A percentile compares a stretch with the other conserved stretches of the same genome.
Evolutionary conservation across 2,888 invertebrate species (phyloP).

Genomic region (Ectobius pallidus): DNA sequence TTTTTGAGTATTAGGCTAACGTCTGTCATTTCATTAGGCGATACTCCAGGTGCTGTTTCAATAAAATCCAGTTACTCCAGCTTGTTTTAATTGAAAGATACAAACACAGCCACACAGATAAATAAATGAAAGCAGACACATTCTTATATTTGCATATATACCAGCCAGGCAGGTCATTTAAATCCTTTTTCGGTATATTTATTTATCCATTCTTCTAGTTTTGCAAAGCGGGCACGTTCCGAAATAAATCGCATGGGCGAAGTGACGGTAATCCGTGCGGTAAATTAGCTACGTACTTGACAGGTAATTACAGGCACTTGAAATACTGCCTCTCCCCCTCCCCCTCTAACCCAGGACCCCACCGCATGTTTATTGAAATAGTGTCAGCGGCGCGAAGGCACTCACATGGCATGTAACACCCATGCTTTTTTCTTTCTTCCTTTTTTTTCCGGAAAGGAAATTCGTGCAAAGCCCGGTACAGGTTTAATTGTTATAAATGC

Average conservation of each 20-base stretch:
- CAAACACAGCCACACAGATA: no score
- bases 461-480: no score
- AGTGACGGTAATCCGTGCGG: constrained; percentile 21
- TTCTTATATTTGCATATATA: not conserved
- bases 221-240: not conserved
- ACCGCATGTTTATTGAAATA: constrained; percentile 16
- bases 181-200: not conserved
- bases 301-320: constrained; percentile 26
- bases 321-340: not conserved
- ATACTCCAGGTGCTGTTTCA: no score
- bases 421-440: no score
- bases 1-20: no score
- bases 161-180: not conserved
- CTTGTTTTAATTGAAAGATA: no score
- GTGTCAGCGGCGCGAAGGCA: constrained; percentile 8
- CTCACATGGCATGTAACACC: no score
- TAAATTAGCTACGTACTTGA: constrained; percentile 21
- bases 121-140: not conserved
- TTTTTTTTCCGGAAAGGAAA: no score
- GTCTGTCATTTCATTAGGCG: no score
- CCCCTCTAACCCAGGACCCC: not conserved
- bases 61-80: no score
- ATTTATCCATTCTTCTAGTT: constrained; percentile 1
- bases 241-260: constrained; percentile 16
- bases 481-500: no score